Base-by-base conservation (phyloP, 2,797 vertebrate species). In the Scleropages formosus region DNA sequence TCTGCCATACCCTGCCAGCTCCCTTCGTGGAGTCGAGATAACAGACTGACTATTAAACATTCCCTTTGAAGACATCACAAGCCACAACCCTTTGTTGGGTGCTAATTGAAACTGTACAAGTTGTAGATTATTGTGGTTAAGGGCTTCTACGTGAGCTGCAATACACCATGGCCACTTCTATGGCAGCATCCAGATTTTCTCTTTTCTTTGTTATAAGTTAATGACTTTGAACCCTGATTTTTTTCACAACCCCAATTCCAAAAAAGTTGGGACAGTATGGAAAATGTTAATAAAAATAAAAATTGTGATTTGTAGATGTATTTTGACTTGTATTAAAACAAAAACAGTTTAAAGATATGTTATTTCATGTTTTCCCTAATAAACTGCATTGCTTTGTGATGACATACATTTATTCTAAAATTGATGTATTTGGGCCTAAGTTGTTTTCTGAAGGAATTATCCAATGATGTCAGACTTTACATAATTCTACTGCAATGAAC, bases 11-110 rank as follows among this genome's bases (percentile, higher is more conserved):
- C 79, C 86, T 88, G 84, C 87, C 87, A 88, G 88, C 89, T 88
- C 88, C 84, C 83, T 83, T 22, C 83, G 85, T 85, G 87, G 89
- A 82, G 84, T 82, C 86, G 87, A 65, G 78, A 83, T 75, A 81
- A 75, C 81, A n/a, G 3, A 75, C 85, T 80, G 84, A 80, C 85
- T 87, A 91, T 93, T 90, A 88, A 92, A 93, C 89, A 89, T 71
- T 67, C 78, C 80, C 82, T 81, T 81, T 77, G 82, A 83, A 86
- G 85, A 85, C 63, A 76, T 82, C 82, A 85, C 84, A 86, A 86
- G 87, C 87, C 83, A 79, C 84, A 80, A 84, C 84, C 83, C 83
- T 88, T 85, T 83, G 83, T 82, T 86, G 80, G 84, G 88, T 79
- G 80, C 82, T 84, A 85, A 87, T 88, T 86, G 88, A 87, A 91